Percentiles rank a stretch among this genome's conserved stretches.
phyloP scores from a whole-genome alignment of 2,113 vertebrate genomes.

The Ochotona princeps region DNA sequence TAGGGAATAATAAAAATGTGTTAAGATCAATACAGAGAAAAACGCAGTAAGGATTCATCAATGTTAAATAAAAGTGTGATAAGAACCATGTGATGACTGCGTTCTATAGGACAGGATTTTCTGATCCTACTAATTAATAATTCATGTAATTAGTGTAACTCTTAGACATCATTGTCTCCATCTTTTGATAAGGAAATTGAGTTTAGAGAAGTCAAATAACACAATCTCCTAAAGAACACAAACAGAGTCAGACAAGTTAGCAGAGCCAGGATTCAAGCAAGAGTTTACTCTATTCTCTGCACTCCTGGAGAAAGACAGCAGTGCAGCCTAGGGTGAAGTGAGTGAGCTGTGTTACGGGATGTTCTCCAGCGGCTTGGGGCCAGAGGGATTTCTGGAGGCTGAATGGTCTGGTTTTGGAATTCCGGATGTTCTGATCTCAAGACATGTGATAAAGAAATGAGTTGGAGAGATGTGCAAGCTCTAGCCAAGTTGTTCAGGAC shows the following conservation, averaged over 20 bases:
- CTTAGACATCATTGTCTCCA: not conserved
- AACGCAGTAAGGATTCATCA: not conserved
- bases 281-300: not conserved
- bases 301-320: not conserved
- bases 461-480: not conserved
- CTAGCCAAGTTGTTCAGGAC: not conserved
- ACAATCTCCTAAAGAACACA: not conserved
- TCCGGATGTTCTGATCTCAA: not conserved
- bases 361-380: not conserved
- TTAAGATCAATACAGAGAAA: not conserved
- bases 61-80: not conserved
- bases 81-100: not conserved
- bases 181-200: slow-evolving; percentile 19
- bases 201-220: slow-evolving; percentile 10
- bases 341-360: not conserved
- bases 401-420: not conserved
- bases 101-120: not conserved
- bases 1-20: slow-evolving; percentile 3
- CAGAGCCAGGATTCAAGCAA: not conserved
- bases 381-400: not conserved
- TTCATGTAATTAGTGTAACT: slow-evolving; percentile 20
- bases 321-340: not conserved
- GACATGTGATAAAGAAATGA: not conserved
- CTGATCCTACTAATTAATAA: not conserved
- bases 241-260: not conserved